These are phyloP conservation scores for Ochotona princeps DNA, from an alignment of 2,113 vertebrate species.

Conservation along the genomic window DNA sequence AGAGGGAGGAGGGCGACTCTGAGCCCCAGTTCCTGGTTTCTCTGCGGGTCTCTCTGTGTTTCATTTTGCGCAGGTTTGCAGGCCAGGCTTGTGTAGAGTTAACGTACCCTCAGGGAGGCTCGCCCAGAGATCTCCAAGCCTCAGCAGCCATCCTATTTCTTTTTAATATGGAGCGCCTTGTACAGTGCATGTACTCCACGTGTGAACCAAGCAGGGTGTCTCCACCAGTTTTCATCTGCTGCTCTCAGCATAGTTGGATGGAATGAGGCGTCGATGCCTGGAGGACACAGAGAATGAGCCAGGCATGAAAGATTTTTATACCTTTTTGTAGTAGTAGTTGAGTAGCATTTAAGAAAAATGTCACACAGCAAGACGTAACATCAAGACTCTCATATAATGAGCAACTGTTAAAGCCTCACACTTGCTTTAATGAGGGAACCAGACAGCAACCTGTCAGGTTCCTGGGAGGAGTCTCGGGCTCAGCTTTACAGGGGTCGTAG, in stretches of 20 bases:
- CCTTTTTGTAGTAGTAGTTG: not conserved
- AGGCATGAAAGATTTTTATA: not conserved
- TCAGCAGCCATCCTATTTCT: not conserved
- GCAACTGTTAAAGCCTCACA: not conserved
- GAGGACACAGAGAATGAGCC: not conserved
- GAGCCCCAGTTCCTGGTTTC: slow-evolving; percentile 26
- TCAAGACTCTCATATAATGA: not conserved
- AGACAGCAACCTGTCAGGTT: not conserved
- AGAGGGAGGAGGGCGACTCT: slow-evolving; percentile 20
- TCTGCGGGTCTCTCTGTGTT: not conserved
- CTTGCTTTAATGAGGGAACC: not conserved
- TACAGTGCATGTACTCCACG: not conserved
- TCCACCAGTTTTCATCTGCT: not conserved
- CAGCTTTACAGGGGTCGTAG: not conserved
- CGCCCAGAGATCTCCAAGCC: not conserved
- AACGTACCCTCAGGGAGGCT: not conserved
- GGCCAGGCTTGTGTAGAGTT: not conserved
- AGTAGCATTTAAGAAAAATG: not conserved
- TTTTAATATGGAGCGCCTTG: not conserved
- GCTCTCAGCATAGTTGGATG: not conserved
- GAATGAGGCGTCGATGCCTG: not conserved
- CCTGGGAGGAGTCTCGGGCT: not conserved
- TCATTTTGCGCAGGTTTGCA: slow-evolving; percentile 19
- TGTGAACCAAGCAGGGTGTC: not conserved
- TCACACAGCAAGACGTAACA: not conserved